A percentile compares a stretch with the other conserved stretches of the same genome.
Conservation (phyloP, 2,797 vertebrate genomes). For the Decapterus maruadsi region DNA sequence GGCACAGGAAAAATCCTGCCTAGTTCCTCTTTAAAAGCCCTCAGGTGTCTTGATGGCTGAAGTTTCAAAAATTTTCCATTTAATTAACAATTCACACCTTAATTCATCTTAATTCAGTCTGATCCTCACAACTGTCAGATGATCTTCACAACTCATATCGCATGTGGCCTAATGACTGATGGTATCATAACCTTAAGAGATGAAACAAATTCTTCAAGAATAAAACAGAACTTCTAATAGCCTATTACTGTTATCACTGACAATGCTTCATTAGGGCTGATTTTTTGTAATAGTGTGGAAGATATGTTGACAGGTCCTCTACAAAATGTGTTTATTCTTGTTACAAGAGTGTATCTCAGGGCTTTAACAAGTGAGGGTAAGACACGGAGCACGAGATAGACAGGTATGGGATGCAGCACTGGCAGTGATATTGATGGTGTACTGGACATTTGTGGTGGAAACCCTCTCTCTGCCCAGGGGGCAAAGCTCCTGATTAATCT, state of each 20-base stretch:
- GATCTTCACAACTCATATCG: constrained; percentile 14
- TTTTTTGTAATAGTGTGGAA: not conserved
- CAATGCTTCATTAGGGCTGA: not conserved
- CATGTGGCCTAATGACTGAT: constrained; percentile 7
- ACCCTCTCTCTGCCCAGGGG: not conserved
- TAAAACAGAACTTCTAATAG: constrained; percentile 8
- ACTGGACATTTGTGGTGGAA: not conserved
- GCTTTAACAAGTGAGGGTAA: not conserved
- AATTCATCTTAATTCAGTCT: not conserved
- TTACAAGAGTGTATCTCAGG: not conserved
- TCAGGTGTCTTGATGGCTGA: not conserved
- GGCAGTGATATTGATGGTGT: not conserved
- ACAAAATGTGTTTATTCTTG: constrained; percentile 1
- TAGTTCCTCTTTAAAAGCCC: too few species aligned
- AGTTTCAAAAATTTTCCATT: not conserved
- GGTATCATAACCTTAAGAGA: not conserved
- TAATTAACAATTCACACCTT: constrained; percentile 9
- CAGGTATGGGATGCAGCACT: not conserved
- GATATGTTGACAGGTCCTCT: not conserved
- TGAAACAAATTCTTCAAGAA: not conserved
- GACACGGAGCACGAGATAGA: constrained; percentile 4
- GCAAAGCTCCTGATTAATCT: not conserved
- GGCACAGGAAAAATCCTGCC: too few species aligned
- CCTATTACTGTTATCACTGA: not conserved
- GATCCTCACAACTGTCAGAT: constrained; percentile 20